A percentile compares a stretch with the other conserved stretches of the same genome.
Evolutionary conservation across 2,797 vertebrate genomes (phyloP).

Genomic region (Dicrostonyx torquatus): DNA sequence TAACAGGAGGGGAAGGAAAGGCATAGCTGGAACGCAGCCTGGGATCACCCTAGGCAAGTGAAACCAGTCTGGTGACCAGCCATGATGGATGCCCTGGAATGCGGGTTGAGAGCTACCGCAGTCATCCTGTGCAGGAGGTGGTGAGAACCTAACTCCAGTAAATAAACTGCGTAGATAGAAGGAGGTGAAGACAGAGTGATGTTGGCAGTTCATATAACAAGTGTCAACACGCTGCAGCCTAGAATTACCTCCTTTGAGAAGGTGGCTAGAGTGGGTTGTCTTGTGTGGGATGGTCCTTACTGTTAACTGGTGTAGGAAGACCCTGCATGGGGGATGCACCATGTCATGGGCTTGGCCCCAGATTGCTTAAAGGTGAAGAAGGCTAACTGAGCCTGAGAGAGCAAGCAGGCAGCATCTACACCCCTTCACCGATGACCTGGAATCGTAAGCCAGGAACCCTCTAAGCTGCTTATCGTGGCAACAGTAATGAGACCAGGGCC

Average conservation of each 20-base stretch:
- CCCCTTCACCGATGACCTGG: neutral
- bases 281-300: neutral
- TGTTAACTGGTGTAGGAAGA: neutral
- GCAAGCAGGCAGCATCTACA: neutral
- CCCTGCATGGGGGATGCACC: neutral
- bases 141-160: neutral
- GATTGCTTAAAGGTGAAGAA: neutral
- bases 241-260: neutral
- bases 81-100: neutral
- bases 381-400: neutral
- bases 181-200: neutral
- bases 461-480: neutral
- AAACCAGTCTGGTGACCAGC: neutral
- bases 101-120: rapidly evolving
- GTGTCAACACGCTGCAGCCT: neutral
- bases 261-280: neutral
- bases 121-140: neutral
- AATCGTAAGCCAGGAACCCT: neutral
- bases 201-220: neutral
- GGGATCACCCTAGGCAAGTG: rapidly evolving
- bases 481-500: neutral
- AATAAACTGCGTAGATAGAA: rapidly evolving
- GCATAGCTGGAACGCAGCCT: neutral
- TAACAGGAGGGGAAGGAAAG: neutral
- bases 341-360: no score